A percentile compares a stretch with the other conserved stretches of the same genome.
phyloP scores from a whole-genome alignment of 92 coral and sea anemone species.

The Bergia puertoricense region DNA sequence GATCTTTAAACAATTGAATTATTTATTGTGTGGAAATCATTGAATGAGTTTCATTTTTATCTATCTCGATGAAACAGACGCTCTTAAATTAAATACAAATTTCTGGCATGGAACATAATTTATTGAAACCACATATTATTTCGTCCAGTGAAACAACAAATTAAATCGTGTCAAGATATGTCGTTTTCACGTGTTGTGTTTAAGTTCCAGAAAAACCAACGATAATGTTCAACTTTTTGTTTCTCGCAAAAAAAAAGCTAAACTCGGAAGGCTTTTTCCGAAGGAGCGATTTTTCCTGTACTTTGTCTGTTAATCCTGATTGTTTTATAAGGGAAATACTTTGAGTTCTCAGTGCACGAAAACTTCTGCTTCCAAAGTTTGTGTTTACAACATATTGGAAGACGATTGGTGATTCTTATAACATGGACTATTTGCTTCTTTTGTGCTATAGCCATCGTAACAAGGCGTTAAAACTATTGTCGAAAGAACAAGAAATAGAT shows the following conservation, averaged over 20 bases:
- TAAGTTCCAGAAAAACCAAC: not conserved
- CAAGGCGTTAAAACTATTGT: not conserved
- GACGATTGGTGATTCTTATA: no score
- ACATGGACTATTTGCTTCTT: not conserved
- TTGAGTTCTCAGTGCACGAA: no score
- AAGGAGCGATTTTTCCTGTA: no score
- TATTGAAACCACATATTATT: slow-evolving; percentile 10
- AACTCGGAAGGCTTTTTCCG: not conserved
- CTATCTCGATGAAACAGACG: not conserved
- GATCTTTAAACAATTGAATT: not conserved
- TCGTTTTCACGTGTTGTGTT: not conserved
- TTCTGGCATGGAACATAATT: not conserved
- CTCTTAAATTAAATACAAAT: slow-evolving; percentile 9
- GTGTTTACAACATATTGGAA: no score
- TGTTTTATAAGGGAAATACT: no score
- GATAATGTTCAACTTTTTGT: not conserved
- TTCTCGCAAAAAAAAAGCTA: not conserved
- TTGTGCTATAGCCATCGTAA: not conserved
- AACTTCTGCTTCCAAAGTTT: no score
- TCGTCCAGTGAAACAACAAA: not conserved
- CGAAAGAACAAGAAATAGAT: not conserved
- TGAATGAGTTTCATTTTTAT: not conserved
- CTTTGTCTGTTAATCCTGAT: no score
- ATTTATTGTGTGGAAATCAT: not conserved
- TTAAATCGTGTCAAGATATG: not conserved